Conservation (phyloP, 2,888 invertebrate species). For the Cheilosia vulpina region DNA sequence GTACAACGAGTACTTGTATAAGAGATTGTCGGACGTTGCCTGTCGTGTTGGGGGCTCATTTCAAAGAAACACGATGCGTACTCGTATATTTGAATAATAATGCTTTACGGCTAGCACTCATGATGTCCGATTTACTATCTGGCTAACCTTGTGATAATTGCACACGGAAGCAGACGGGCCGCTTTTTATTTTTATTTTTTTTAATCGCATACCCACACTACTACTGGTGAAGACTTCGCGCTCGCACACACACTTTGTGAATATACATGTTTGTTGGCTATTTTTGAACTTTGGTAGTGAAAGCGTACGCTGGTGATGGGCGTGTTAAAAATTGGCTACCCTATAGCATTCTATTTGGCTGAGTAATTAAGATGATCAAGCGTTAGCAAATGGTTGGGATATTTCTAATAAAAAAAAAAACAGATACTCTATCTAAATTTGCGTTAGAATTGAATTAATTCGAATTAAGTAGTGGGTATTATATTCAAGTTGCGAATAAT, state of each 20-base stretch:
- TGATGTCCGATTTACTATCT: conserved; percentile 35
- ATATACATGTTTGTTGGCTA: background rate
- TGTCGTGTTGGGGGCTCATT: conserved; percentile 6
- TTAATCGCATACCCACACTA: conserved; percentile 29
- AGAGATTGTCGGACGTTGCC: background rate
- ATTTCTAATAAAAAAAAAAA: background rate
- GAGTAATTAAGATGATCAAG: conserved; percentile 46
- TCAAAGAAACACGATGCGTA: conserved; percentile 7
- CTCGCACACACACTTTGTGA: background rate
- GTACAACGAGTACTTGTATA: background rate
- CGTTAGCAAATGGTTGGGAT: conserved; percentile 12
- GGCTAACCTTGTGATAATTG: conserved; percentile 67
- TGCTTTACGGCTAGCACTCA: conserved; percentile 6
- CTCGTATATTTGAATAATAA: conserved; percentile 22
- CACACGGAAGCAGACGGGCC: conserved; percentile 63
- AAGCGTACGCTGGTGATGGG: conserved; percentile 21
- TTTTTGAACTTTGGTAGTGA: conserved; percentile 2
- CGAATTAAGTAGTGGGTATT: background rate
- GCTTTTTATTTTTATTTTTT: background rate
- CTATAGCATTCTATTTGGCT: conserved; percentile 34
- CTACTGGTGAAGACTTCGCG: background rate
- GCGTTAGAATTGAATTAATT: background rate
- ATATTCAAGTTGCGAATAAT: background rate
- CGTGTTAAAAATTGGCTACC: conserved; percentile 30
- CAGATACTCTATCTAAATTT: background rate